These are phyloP conservation scores for Drosophila sordidapex DNA, from an alignment of 2,888 invertebrate species.

Conservation along the genomic window DNA sequence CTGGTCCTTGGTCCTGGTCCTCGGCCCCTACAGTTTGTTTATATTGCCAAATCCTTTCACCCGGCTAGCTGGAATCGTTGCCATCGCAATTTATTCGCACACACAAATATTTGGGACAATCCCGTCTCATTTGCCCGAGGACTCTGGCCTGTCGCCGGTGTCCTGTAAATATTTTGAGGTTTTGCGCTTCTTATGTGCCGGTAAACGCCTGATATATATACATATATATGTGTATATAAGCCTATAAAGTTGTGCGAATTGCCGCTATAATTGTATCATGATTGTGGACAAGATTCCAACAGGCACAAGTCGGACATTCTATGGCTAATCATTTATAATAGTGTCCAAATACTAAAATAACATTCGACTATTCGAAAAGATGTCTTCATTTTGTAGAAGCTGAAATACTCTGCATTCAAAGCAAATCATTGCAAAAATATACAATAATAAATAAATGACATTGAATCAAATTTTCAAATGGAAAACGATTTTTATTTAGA, in stretches of 20 bases:
- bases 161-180: slow-evolving; percentile 76
- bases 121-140: slow-evolving; percentile 24
- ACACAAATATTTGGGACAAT: slow-evolving; percentile 38
- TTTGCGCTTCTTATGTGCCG: slow-evolving; percentile 69
- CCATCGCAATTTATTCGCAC: slow-evolving; percentile 36
- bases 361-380: not conserved
- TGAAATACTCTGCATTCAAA: slow-evolving; percentile 8
- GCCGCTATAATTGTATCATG: slow-evolving; percentile 55
- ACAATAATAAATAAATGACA: not conserved
- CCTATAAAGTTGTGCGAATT: slow-evolving; percentile 12
- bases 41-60: slow-evolving; percentile 72
- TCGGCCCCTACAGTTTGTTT: slow-evolving; percentile 33
- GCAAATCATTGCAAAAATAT: not conserved
- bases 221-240: not conserved
- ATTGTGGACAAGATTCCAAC: slow-evolving; percentile 44
- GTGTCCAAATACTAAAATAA: slow-evolving; percentile 19
- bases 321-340: slow-evolving; percentile 39
- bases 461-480: not conserved
- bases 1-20: slow-evolving; percentile 4
- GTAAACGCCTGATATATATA: slow-evolving; percentile 45
- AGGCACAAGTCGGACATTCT: slow-evolving; percentile 35
- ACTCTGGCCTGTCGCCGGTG: slow-evolving; percentile 35
- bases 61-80: slow-evolving; percentile 38
- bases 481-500: too few relatives aligned
- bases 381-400: not conserved